Evolutionary conservation across 2,888 invertebrate genomes (phyloP), one percentile per base, ranked within the genome.

Genomic region (Apotomis turbidana): DNA sequence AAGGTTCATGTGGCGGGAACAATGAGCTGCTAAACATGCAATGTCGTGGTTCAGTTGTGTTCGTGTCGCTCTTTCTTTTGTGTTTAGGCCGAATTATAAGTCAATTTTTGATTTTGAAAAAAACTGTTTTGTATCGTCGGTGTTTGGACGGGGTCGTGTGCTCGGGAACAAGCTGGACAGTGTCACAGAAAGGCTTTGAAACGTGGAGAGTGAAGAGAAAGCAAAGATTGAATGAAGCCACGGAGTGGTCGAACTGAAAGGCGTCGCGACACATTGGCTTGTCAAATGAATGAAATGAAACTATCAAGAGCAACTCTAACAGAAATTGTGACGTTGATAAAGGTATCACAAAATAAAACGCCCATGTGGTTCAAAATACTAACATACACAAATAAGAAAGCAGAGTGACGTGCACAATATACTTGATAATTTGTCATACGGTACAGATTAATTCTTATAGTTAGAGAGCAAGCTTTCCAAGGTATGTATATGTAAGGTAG

Each of bases 321-420:
- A 93, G 90, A 91, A 89, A 92, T 87, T 90, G 91, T 92, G 91
- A 90, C 86, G 87, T 88, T 90, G 91, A 91, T 89, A 91, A 93
- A 93, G 90, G 93, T 93, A 93, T 93, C 93, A 93, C 93, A 93
- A 93, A 93, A 90, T 91, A 91, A 93, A 93, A 91, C 93, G 93
- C 93, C 93, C 93, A 88, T 89, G 89, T 90, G 91, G 82, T 87
- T 81, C 79, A 85, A 83, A 82, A 83, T 81, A 84, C 83, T 87
- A 85, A 78, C 78, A 81, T 85, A 85, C 83, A 85, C 82, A 86
- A 82, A 85, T 81, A 88, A 87, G 86, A 78, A 92, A 91, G 91
- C 92, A 81, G 77, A 83, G 86, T 90, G 88, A 87, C 90, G 89
- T 92, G 91, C 92, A 87, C 79, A 85, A 83, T 75, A 82, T 83